Evolutionary conservation across 2,113 vertebrate species (phyloP).

Genomic region (Seriola quinqueradiata): DNA sequence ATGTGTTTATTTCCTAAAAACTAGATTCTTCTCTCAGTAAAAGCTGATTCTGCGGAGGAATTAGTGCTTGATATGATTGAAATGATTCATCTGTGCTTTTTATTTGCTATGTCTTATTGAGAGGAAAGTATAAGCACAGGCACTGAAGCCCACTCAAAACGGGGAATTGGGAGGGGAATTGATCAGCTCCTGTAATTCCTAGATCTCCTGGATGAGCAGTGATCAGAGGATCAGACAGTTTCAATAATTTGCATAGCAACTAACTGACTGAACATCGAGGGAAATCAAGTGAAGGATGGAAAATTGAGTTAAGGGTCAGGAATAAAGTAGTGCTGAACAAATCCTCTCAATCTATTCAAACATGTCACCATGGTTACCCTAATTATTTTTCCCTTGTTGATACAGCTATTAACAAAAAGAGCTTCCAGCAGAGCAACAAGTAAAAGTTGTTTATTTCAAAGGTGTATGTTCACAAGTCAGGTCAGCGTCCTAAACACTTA

Average conservation of each 20-base stretch:
- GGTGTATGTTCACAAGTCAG: not conserved
- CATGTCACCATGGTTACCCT: not conserved
- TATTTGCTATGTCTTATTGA: not conserved
- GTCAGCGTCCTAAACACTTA: not conserved
- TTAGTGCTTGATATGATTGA: constrained; percentile 1
- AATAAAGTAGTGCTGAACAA: not conserved
- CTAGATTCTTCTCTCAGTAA: not conserved
- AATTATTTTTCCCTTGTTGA: not conserved
- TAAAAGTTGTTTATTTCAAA: not conserved
- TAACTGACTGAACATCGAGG: too few species aligned
- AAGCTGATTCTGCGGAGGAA: constrained; percentile 25
- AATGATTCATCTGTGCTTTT: constrained; percentile 47
- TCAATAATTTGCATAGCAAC: too few species aligned
- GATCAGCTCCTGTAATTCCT: not conserved
- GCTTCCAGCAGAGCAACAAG: not conserved
- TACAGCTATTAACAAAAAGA: not conserved
- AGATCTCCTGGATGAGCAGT: not conserved
- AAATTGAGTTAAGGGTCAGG: not conserved
- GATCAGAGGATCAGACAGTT: too few species aligned
- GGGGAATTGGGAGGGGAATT: not conserved
- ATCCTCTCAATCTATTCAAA: not conserved
- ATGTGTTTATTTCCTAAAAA: constrained; percentile 21
- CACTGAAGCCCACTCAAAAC: constrained; percentile 18
- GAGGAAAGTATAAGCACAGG: not conserved
- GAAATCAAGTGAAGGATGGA: not conserved